Evolutionary conservation across 2,888 invertebrate species (phyloP), one percentile per base, ranked within the genome.

Genomic region (Drosophila prolongata): DNA sequence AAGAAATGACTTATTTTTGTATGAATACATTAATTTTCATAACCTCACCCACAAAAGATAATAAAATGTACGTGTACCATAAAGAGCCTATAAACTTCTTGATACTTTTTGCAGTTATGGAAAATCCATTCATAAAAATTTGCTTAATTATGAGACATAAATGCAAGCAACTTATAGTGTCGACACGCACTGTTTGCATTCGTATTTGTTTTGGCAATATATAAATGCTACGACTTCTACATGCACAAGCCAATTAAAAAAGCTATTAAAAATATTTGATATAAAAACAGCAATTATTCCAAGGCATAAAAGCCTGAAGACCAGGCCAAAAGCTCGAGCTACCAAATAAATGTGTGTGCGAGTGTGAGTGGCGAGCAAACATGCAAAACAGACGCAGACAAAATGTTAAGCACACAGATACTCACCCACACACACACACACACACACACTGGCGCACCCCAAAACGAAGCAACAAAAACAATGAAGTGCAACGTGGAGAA

Each of bases 201-300:
- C 43, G 38, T 37, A 46, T 69, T 56, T 69, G 56, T 47, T 44
- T 50, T 53, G 14, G 56, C 52, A 42, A 70, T 59, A 50, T 50
- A 75, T 50, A 75, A 68, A 75, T 68, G 76, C 65, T 30, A 55
- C 35, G 43, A 53, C 65, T 59, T 53, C 71, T 55, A 55, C 61
- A 75, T 60, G 72, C 52, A 59, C 65, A 71, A 61, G 56, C 34
- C 81, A 78, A 87, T 80, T 75, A 80, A 50, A 49, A 76, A 76
- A 68, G 77, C 81, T 81, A 75, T 69, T 85, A 76, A 87, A 70
- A 85, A 85, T 85, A 79, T 86, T 80, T 55, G 58, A 66, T 81
- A 62, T 43, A 75, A 76, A 84, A 79, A 87, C 76, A 77, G 86
- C 88, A 89, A 87, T 83, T 89, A 87, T 85, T 89, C 70, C 65